Percentiles rank a stretch among this genome's conserved stretches.
Evolutionary conservation across 37 sponge, comb jelly and placozoan genomes (phyloP).

Genomic region (Aplysina aerophoba): DNA sequence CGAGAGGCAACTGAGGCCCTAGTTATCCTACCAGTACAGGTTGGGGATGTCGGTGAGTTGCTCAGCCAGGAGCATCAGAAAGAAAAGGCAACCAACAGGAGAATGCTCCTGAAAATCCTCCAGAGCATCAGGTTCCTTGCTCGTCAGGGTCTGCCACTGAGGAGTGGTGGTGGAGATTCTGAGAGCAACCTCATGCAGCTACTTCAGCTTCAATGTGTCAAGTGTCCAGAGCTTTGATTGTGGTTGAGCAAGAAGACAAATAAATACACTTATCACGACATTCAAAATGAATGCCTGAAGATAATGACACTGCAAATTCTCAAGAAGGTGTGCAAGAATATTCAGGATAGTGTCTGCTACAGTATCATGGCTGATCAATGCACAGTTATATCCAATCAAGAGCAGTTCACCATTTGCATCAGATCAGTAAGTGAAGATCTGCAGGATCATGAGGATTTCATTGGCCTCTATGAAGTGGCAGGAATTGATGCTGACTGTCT

Average conservation of each 20-base stretch:
- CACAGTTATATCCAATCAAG: constrained; percentile 27
- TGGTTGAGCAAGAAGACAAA: constrained; percentile 30
- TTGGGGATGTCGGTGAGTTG: constrained; percentile 57
- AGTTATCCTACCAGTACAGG: constrained; percentile 35
- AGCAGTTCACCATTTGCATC: constrained; percentile 43
- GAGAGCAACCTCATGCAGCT: constrained; percentile 57
- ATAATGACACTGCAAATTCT: constrained; percentile 54
- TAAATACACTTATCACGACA: constrained; percentile 53
- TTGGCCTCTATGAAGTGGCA: constrained; percentile 31
- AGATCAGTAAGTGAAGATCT: constrained; percentile 13
- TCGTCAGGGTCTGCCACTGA: constrained; percentile 75
- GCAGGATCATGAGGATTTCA: constrained; percentile 14
- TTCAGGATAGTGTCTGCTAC: background rate
- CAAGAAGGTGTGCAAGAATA: background rate
- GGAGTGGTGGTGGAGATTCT: constrained; percentile 30
- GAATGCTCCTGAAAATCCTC: too few species aligned
- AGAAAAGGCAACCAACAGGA: too few species aligned
- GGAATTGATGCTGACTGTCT: constrained; percentile 18
- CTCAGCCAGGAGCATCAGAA: too few species aligned
- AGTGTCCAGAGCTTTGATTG: background rate
- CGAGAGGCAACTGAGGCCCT: constrained; percentile 61
- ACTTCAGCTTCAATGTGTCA: constrained; percentile 34
- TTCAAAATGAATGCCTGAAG: constrained; percentile 52
- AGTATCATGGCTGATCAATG: constrained; percentile 37
- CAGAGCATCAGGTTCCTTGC: constrained; percentile 59